A percentile compares a stretch with the other conserved stretches of the same genome.
Evolutionary conservation across 2,113 vertebrate genomes (phyloP).

Genomic region (Phycodurus eques): DNA sequence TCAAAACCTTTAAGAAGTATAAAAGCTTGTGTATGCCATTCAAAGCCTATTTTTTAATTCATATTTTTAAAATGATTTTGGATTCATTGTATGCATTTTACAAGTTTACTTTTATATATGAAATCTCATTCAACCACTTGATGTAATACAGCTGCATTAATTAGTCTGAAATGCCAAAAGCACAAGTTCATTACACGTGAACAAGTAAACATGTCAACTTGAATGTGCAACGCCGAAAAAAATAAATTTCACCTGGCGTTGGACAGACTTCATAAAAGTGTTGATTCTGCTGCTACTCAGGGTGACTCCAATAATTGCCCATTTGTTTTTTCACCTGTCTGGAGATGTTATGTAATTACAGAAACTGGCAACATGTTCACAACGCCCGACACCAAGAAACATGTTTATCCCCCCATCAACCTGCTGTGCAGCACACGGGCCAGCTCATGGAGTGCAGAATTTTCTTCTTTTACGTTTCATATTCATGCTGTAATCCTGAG

Average conservation of each 20-base stretch:
- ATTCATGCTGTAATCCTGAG: not conserved
- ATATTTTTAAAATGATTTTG: not conserved
- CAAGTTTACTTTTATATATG: not conserved
- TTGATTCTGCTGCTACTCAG: slow-evolving; percentile 26
- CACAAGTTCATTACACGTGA: too few relatives aligned
- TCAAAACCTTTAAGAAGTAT: too few relatives aligned
- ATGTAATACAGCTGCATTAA: not conserved
- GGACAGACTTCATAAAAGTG: slow-evolving; percentile 12
- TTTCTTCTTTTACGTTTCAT: not conserved
- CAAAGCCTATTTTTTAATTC: not conserved
- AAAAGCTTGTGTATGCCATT: too few relatives aligned
- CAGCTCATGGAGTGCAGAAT: not conserved
- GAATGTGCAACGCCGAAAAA: slow-evolving; percentile 1
- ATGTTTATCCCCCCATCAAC: slow-evolving; percentile 22
- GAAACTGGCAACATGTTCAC: slow-evolving; percentile 41
- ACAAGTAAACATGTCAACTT: not conserved
- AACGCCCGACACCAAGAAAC: slow-evolving; percentile 26
- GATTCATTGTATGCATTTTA: not conserved
- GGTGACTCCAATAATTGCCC: slow-evolving; percentile 49
- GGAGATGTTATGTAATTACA: slow-evolving; percentile 47
- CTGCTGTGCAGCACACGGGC: slow-evolving; percentile 22
- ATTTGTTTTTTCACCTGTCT: slow-evolving; percentile 65
- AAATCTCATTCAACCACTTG: not conserved
- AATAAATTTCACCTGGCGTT: not conserved
- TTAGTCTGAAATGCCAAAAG: not conserved